Conservation (phyloP, 2,797 vertebrate genomes). For the Chromobotia macracanthus region DNA sequence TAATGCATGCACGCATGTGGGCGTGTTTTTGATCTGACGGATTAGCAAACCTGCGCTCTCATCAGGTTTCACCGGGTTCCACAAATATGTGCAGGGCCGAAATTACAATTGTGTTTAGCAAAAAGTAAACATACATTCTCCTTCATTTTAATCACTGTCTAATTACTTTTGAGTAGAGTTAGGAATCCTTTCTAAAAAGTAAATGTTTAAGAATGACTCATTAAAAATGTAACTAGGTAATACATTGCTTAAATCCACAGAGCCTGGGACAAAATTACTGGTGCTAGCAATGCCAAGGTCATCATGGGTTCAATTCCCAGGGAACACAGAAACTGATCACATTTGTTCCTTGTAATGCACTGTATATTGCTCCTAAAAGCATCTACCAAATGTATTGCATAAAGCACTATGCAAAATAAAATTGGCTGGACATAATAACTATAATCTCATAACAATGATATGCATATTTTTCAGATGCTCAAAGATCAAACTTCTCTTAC, state of each 20-base stretch:
- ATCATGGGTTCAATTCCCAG: no score
- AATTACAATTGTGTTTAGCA: not conserved
- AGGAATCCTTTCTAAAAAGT: no score
- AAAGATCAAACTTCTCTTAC: conserved; percentile 12
- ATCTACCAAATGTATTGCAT: not conserved
- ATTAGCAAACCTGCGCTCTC: conserved; percentile 30
- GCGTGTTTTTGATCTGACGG: conserved; percentile 35
- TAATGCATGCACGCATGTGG: conserved; percentile 21
- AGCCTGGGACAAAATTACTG: no score
- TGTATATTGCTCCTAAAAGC: no score
- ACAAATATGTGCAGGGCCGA: not conserved
- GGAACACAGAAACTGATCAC: no score
- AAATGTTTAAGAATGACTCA: no score
- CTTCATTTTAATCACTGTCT: no score
- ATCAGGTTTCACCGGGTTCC: conserved; percentile 22
- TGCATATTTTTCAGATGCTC: not conserved
- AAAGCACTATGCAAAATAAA: not conserved
- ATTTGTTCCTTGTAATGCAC: no score
- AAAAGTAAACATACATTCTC: not conserved
- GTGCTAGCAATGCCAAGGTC: no score
- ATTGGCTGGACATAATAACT: not conserved
- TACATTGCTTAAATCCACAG: no score
- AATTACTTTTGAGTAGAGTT: no score
- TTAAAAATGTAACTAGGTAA: no score
- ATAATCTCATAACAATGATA: not conserved